These are phyloP conservation scores for Vollenhovia emeryi DNA, from an alignment of 1,140 invertebrate species.

Conservation along the genomic window DNA sequence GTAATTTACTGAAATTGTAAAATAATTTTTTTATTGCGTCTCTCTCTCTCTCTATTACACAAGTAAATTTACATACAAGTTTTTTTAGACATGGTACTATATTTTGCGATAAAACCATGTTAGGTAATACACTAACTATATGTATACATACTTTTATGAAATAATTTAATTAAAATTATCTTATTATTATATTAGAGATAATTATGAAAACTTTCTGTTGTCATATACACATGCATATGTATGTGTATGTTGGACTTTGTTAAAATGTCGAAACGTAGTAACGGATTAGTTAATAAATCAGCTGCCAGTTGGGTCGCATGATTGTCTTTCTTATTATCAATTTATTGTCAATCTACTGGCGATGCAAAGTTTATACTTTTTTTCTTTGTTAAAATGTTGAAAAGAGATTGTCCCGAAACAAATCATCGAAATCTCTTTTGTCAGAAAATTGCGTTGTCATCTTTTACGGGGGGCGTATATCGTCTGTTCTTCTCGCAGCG, in stretches of 20 bases:
- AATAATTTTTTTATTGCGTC: background rate
- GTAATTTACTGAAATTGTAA: background rate
- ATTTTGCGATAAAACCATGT: background rate
- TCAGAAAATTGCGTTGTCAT: slow-evolving; percentile 43
- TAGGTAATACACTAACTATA: background rate
- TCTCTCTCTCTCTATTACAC: background rate
- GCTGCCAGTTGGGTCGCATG: no score
- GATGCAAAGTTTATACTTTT: no score
- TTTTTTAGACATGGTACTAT: background rate
- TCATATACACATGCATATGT: background rate
- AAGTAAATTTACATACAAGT: background rate
- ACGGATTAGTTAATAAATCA: no score
- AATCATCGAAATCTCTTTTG: slow-evolving; percentile 41
- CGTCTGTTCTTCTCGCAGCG: background rate
- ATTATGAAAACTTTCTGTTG: background rate
- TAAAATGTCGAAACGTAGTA: no score
- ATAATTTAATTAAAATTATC: slow-evolving; percentile 9
- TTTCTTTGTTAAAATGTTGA: background rate
- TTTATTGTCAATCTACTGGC: no score
- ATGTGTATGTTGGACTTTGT: background rate
- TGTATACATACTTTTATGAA: background rate
- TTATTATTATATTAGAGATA: background rate
- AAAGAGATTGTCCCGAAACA: background rate
- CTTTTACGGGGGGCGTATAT: background rate
- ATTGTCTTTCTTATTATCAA: no score